Evolutionary conservation across 1,140 invertebrate genomes (phyloP), one percentile per base, ranked within the genome.

Genomic region (Octopus sinensis): DNA sequence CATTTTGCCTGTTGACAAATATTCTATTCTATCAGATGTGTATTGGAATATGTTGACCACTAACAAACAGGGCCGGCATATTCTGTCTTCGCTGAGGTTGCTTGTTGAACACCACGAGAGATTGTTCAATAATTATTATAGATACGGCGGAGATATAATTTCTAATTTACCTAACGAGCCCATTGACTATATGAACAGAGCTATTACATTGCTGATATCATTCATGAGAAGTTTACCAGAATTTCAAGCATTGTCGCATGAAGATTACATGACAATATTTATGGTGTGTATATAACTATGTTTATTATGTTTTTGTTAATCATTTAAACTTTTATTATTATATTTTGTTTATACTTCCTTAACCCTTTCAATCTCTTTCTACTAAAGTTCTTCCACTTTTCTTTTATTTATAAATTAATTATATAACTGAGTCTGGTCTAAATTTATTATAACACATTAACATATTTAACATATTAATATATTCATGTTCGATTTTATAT

Each of bases 171-270:
- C 87, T 6, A 86, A 85, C 82, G 86, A 90, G 79, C 84, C 89
- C 12, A 89, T 89, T 80, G 89, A 89, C 84, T 92, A 97, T 87
- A 97, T 96, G 1, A 96, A 96, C 4, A 93, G 96, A 81, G 96
- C 96, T 4, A 97, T 98, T 84, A 91, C 96, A 80, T 92, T 96
- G 54, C 91, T 98, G 23, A 89, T 89, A 77, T 86, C 85, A 77
- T 89, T 88, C 85, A 85, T 86, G 54, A 89, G 88, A 83, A 83
- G 85, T 81, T 86, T 89, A 78, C 87, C 86, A 53, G 88, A 89
- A 75, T 89, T 89, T 83, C 87, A 86, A 81, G 71, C 54, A 7
- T 77, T 89, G 10, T 82, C 83, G 73, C 87, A 88, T 78, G 86
- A 88, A 79, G 88, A 89, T 79, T 87, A 88, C 79, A 88, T 89